phyloP scores from a whole-genome alignment of 1,140 invertebrate genomes.

The Meloidogyne chitwoodi region DNA sequence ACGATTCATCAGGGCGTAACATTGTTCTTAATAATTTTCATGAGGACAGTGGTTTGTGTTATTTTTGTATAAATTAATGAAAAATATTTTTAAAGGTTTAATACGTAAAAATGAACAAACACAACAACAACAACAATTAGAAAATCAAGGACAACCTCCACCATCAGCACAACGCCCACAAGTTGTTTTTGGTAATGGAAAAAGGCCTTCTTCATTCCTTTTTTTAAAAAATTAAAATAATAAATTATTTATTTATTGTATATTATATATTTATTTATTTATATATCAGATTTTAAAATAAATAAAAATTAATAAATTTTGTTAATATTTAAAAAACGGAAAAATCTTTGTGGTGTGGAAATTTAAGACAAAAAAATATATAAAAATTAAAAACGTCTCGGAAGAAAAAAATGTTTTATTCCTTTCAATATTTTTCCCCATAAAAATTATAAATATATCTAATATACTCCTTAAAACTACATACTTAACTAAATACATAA shows the following conservation, averaged over 20 bases:
- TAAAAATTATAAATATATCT: too few species aligned
- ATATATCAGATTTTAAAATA: neutral
- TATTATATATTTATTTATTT: neutral
- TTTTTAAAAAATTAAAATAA: neutral
- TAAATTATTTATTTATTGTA: neutral
- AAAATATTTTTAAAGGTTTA: neutral
- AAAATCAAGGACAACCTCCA: neutral
- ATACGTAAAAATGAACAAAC: neutral
- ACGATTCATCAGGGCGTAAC: neutral
- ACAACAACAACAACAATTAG: neutral
- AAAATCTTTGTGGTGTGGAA: too few species aligned
- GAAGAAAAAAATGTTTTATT: too few species aligned
- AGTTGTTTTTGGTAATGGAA: neutral
- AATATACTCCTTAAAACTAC: too few species aligned
- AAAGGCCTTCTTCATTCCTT: neutral
- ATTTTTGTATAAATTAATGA: neutral
- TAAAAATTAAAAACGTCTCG: too few species aligned
- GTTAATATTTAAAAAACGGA: too few species aligned
- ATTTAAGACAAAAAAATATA: too few species aligned
- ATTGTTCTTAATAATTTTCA: slow-evolving; percentile 4
- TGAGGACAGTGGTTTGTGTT: slow-evolving; percentile 8
- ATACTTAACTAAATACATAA: too few species aligned
- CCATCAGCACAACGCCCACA: neutral
- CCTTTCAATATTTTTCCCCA: too few species aligned
- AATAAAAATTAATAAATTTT: neutral